These are phyloP conservation scores for Sinopyrophorus schimmeli DNA, from an alignment of 2,888 invertebrate species.

Conservation along the genomic window DNA sequence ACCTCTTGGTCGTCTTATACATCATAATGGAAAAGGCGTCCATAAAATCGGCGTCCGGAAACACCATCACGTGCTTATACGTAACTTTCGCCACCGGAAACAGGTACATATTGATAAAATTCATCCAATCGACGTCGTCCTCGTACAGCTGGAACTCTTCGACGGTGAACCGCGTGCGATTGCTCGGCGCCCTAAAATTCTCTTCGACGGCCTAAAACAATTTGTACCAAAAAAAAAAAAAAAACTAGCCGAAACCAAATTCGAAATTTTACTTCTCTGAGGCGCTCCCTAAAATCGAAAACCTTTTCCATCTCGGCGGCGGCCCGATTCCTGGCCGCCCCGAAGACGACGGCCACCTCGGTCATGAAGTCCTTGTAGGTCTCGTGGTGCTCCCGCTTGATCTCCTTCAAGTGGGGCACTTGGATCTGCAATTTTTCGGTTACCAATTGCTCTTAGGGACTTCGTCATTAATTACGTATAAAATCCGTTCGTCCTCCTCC, in stretches of 20 bases:
- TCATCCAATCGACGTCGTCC: slow-evolving; percentile 13
- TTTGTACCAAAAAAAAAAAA: no score
- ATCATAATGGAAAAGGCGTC: slow-evolving; percentile 16
- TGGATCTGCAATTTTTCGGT: no score
- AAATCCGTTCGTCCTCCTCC: no score
- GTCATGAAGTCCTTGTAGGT: slow-evolving; percentile 34
- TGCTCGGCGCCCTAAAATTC: no score
- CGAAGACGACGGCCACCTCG: slow-evolving; percentile 38
- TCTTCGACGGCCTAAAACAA: no score
- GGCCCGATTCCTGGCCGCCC: slow-evolving; percentile 33
- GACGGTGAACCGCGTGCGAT: slow-evolving; percentile 5
- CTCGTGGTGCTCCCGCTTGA: slow-evolving; percentile 19
- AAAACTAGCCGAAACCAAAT: no score
- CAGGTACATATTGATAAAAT: slow-evolving; percentile 14
- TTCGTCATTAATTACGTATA: no score
- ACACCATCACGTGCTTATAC: slow-evolving; percentile 9
- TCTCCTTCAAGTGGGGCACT: no score
- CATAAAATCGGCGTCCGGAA: slow-evolving; percentile 15
- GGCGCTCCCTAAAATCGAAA: slow-evolving; percentile 38
- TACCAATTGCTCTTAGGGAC: no score
- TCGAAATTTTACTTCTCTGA: slow-evolving; percentile 34
- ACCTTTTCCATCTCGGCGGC: slow-evolving; percentile 37
- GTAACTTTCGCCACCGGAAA: slow-evolving; percentile 8
- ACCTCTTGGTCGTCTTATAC: slow-evolving; percentile 22
- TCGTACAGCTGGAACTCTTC: slow-evolving; percentile 3